Conservation (phyloP, 1,140 invertebrate species). For the Saccostrea cuccullata region DNA sequence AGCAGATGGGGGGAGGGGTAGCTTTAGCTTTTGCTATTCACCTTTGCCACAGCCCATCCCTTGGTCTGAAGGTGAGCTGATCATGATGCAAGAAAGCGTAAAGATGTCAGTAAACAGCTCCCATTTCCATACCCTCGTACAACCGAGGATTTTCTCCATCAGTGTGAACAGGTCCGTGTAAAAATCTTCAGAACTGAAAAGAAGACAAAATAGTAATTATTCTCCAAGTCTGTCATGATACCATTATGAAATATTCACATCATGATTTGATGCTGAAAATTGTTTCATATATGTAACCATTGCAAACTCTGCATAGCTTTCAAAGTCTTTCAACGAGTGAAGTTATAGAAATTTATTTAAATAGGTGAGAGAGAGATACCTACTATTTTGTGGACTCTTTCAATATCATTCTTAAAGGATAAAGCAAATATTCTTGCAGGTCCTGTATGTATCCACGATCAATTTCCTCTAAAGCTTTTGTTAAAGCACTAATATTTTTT, state of each 20-base stretch:
- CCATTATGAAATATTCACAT: no score
- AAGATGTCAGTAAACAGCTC: constrained; percentile 69
- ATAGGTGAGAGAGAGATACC: constrained; percentile 1
- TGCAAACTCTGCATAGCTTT: no score
- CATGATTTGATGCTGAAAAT: no score
- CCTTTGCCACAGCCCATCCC: constrained; percentile 53
- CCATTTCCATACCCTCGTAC: constrained; percentile 61
- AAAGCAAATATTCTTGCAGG: constrained; percentile 67
- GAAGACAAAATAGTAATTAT: background rate
- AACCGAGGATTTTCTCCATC: constrained; percentile 62
- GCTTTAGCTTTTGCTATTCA: background rate
- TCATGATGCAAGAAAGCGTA: constrained; percentile 58
- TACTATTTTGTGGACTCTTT: constrained; percentile 64
- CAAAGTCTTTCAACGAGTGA: no score
- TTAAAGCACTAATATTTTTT: constrained; percentile 58
- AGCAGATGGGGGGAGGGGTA: no score
- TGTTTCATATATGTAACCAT: no score
- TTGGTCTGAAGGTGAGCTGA: constrained; percentile 62
- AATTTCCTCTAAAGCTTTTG: constrained; percentile 49
- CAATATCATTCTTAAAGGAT: constrained; percentile 64
- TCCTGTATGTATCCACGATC: constrained; percentile 62
- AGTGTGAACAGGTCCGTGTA: constrained; percentile 63
- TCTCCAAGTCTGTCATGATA: no score
- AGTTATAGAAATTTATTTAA: background rate
- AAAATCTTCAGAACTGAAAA: constrained; percentile 64